Conservation (phyloP, 2,797 vertebrate species). For the Hylomyscus alleni region DNA sequence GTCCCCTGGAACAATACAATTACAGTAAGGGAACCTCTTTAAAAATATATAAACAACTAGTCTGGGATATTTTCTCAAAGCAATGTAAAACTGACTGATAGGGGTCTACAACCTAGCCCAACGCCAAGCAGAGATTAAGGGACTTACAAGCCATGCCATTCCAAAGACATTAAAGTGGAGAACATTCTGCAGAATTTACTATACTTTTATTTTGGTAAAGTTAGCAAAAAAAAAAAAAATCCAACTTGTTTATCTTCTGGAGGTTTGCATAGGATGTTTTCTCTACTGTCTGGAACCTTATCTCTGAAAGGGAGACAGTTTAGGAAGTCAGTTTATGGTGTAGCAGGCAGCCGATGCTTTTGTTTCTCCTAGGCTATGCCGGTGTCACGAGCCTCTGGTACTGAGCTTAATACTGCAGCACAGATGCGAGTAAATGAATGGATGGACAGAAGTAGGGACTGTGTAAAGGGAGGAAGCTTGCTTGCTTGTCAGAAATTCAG, state of each 20-base stretch:
- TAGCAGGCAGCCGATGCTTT: background rate
- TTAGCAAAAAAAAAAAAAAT: background rate
- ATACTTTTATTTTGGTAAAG: background rate
- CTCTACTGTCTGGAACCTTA: background rate
- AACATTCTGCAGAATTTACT: background rate
- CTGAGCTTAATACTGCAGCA: background rate
- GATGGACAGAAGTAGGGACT: background rate
- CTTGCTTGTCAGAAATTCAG: background rate
- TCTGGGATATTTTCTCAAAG: background rate
- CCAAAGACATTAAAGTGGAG: background rate
- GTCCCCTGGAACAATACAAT: background rate
- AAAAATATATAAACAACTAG: background rate
- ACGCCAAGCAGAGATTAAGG: background rate
- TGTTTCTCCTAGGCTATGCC: slow-evolving; percentile 81
- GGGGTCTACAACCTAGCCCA: too few species aligned
- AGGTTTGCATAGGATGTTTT: background rate
- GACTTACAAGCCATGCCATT: background rate
- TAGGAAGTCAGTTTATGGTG: background rate
- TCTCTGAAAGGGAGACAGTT: background rate
- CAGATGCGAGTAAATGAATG: background rate
- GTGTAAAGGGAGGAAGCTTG: too few species aligned
- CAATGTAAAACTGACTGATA: background rate
- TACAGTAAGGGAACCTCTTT: background rate
- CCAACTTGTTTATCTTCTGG: background rate
- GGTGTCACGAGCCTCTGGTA: background rate